phyloP scores from a whole-genome alignment of 2,888 invertebrate genomes.

The Bruchidius siliquastri region DNA sequence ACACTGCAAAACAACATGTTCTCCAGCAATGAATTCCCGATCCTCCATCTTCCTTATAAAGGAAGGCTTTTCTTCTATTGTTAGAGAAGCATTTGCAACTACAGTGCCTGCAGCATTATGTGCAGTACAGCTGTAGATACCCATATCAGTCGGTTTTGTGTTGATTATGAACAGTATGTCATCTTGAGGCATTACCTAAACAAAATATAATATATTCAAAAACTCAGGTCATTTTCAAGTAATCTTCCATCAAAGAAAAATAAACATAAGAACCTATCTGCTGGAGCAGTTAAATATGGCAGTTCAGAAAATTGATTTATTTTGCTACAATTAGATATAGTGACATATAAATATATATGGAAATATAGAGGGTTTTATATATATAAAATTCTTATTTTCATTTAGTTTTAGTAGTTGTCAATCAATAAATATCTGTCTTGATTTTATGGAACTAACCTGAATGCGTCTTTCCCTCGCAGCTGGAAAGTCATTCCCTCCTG shows the following conservation, averaged over 20 bases:
- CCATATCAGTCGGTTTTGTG: conserved; percentile 83
- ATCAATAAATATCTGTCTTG: no score
- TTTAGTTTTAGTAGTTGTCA: no score
- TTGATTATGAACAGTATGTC: conserved; percentile 91
- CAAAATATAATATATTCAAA: background rate
- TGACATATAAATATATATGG: no score
- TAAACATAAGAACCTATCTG: no score
- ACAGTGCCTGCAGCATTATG: conserved; percentile 84
- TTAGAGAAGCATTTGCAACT: conserved; percentile 79
- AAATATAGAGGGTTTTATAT: no score
- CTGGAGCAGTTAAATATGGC: no score
- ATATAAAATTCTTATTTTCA: no score
- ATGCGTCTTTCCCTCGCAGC: conserved; percentile 90
- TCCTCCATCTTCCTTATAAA: conserved; percentile 82
- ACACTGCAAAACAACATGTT: conserved; percentile 83
- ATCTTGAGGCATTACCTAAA: conserved; percentile 72
- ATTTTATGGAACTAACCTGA: conserved; percentile 59
- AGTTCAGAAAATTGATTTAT: no score
- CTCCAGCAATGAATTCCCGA: conserved; percentile 76
- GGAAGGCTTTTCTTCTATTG: conserved; percentile 80
- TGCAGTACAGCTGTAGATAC: conserved; percentile 90
- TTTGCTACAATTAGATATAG: no score
- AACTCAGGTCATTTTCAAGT: no score
- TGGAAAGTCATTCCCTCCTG: conserved; percentile 90
- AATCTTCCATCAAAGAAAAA: no score